Percentiles rank a stretch among this genome's conserved stretches.
These are phyloP conservation scores for Chalcosyrphus nemorum DNA, from an alignment of 2,888 invertebrate species.

Conservation along the genomic window DNA sequence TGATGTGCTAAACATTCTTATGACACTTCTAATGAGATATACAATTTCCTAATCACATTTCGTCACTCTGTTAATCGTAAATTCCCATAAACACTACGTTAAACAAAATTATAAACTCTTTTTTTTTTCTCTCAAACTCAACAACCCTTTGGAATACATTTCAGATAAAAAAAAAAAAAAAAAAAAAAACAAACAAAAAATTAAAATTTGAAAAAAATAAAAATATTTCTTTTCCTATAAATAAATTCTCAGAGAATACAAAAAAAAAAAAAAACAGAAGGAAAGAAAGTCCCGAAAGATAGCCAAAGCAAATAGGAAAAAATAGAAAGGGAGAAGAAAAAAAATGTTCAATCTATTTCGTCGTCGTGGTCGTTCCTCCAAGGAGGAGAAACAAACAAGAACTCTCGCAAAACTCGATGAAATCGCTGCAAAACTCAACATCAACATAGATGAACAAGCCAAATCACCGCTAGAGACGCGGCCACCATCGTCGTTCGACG, in stretches of 20 bases:
- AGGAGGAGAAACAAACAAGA: conserved; percentile 50
- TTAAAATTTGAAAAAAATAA: conserved; percentile 12
- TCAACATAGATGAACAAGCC: conserved; percentile 12
- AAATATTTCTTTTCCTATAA: conserved; percentile 58
- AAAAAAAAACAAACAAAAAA: conserved; percentile 16
- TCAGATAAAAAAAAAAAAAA: conserved; percentile 34
- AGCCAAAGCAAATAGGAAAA: background rate
- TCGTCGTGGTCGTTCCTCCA: conserved; percentile 62
- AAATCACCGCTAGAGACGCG: conserved; percentile 7
- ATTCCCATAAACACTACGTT: conserved; percentile 4
- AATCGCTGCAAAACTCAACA: conserved; percentile 27
- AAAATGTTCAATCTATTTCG: conserved; percentile 64
- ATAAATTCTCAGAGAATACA: conserved; percentile 57
- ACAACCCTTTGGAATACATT: conserved; percentile 37
- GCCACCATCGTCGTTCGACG: background rate
- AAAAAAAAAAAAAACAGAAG: background rate
- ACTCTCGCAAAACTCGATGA: conserved; percentile 55
- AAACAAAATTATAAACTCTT: background rate
- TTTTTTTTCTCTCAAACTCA: conserved; percentile 5
- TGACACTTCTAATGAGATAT: conserved; percentile 7
- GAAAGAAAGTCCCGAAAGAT: conserved; percentile 17
- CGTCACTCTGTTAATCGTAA: conserved; percentile 42
- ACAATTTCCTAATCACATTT: conserved; percentile 28
- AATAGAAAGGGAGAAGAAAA: background rate
- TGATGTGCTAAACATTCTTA: conserved; percentile 9